Conservation (phyloP, 2,888 invertebrate genomes). For the Furcula furcula region DNA sequence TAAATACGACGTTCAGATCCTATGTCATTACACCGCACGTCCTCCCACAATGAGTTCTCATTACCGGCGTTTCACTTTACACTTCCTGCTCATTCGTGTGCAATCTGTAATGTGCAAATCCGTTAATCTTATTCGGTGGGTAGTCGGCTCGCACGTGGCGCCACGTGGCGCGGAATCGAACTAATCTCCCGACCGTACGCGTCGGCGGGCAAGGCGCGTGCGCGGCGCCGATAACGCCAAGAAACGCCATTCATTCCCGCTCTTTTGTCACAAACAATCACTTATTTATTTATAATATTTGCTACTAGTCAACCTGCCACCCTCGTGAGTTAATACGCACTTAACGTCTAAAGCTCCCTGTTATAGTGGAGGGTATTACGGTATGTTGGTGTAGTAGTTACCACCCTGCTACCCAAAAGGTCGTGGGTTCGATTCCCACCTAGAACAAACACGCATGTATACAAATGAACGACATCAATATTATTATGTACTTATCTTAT, state of each 20-base stretch:
- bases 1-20: constrained; percentile 23
- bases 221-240: constrained; percentile 75
- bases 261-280: constrained; percentile 79
- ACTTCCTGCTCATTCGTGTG: constrained; percentile 80
- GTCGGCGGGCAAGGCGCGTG: constrained; percentile 71
- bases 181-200: constrained; percentile 77
- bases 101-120: constrained; percentile 82
- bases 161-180: constrained; percentile 77
- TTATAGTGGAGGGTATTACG: constrained; percentile 27
- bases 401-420: too few species aligned
- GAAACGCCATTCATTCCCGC: constrained; percentile 77
- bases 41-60: constrained; percentile 71
- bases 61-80: constrained; percentile 80
- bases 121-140: constrained; percentile 80
- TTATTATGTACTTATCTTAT: too few species aligned
- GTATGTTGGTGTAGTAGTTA: too few species aligned
- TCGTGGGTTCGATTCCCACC: too few species aligned
- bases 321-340: constrained; percentile 59
- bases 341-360: constrained; percentile 44
- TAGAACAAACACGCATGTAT: too few species aligned
- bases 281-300: constrained; percentile 81
- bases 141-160: constrained; percentile 71
- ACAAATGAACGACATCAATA: too few species aligned
- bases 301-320: constrained; percentile 74
- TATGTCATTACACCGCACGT: constrained; percentile 42